phyloP scores from a whole-genome alignment of 2,888 invertebrate species.

The Mythimna impura region DNA sequence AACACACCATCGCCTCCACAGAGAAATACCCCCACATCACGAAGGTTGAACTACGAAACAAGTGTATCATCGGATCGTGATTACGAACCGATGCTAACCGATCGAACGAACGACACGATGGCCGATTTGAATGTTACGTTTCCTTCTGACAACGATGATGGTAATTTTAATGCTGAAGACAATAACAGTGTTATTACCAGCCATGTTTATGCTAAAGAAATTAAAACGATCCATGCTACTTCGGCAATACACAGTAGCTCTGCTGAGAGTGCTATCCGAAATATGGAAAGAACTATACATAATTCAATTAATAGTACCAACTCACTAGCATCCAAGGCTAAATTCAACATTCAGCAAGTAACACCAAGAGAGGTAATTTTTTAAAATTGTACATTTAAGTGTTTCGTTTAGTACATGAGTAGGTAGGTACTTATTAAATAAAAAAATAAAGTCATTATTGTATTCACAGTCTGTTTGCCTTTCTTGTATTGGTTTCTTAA shows the following conservation, averaged over 20 bases:
- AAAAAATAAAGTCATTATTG: neutral
- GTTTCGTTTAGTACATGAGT: neutral
- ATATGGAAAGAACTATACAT: conserved; percentile 71
- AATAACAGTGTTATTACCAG: conserved; percentile 51
- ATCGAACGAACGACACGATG: conserved; percentile 88
- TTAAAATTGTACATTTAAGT: neutral
- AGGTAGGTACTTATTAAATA: neutral
- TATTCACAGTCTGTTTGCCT: neutral
- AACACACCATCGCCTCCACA: conserved; percentile 67
- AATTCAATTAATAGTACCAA: conserved; percentile 70
- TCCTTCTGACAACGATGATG: conserved; percentile 82
- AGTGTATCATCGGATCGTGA: conserved; percentile 80
- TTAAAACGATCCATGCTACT: conserved; percentile 62
- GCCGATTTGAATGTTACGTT: conserved; percentile 87
- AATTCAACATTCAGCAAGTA: conserved; percentile 51
- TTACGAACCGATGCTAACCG: conserved; percentile 81
- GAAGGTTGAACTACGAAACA: conserved; percentile 81
- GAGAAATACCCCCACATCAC: conserved; percentile 69
- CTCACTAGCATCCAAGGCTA: conserved; percentile 47
- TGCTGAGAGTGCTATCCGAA: conserved; percentile 72
- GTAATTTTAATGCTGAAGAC: conserved; percentile 28
- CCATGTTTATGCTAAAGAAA: conserved; percentile 59
- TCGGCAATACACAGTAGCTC: conserved; percentile 58
- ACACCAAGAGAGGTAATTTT: conserved; percentile 78
- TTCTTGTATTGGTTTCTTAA: neutral